Evolutionary conservation across 2,888 invertebrate genomes (phyloP).

Genomic region (Ornithoptera alexandrae): DNA sequence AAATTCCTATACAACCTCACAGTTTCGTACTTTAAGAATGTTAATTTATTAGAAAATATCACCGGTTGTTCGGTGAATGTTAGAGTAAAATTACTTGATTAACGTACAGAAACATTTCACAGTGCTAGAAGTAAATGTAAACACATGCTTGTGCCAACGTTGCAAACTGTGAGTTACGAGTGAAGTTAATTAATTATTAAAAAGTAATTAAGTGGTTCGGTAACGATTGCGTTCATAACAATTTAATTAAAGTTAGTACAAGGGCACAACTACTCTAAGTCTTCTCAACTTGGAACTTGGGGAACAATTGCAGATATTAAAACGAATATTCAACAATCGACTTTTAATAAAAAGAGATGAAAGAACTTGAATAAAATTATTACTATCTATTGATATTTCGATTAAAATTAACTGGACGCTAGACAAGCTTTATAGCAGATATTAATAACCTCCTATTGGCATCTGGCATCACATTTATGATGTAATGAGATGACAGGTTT

Average conservation of each 20-base stretch:
- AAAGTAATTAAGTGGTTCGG: slow-evolving; percentile 39
- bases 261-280: slow-evolving; percentile 27
- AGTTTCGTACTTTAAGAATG: slow-evolving; percentile 31
- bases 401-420: slow-evolving; percentile 8
- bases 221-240: slow-evolving; percentile 27
- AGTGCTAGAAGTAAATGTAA: slow-evolving; percentile 57
- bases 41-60: slow-evolving; percentile 54
- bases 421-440: slow-evolving; percentile 22
- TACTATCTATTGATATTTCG: not conserved
- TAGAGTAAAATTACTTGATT: slow-evolving; percentile 42
- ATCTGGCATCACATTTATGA: no score
- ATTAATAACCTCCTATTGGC: no score
- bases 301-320: slow-evolving; percentile 17
- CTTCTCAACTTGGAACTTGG: slow-evolving; percentile 21
- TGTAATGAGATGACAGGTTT: no score
- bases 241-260: slow-evolving; percentile 23
- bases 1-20: slow-evolving; percentile 33
- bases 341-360: slow-evolving; percentile 3
- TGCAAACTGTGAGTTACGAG: slow-evolving; percentile 66
- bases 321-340: slow-evolving; percentile 25
- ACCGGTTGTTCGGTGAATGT: slow-evolving; percentile 65
- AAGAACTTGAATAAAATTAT: slow-evolving; percentile 13
- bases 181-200: slow-evolving; percentile 66
- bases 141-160: slow-evolving; percentile 73
- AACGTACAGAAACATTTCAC: slow-evolving; percentile 15